Evolutionary conservation across 2,797 vertebrate species (phyloP), one percentile per base, ranked within the genome.

Genomic region (Urocyon cinereoargenteus): DNA sequence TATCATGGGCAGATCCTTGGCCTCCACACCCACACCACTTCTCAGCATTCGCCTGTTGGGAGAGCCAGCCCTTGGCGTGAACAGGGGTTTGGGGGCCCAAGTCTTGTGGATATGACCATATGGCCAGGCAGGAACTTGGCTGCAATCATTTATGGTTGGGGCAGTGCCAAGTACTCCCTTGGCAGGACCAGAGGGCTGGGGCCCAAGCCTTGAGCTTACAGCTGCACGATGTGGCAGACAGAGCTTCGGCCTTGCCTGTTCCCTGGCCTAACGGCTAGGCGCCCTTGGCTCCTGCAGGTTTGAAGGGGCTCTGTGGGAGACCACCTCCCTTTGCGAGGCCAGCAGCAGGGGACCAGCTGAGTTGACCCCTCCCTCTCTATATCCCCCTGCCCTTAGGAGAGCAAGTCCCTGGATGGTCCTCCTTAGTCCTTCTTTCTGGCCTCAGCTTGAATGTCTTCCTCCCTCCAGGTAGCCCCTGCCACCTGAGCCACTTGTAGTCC

Each of bases 241-340:
- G 40, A 28, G 16, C 61, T 0, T 51, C 61, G 4, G 10, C 40
- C n/a, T 21, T 4, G 13, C n/a, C 13, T 2, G 0, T 59, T 57
- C 4, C n/a, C 28, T 9, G n/a, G 45, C 40, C 11, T 55, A 45
- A 62, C 0, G 49, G 73, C 36, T 22, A 3, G 21, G 53, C 19
- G 13, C n/a, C 49, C 22, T 93, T 2, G 0, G 14, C 83, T 78
- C 16, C 53, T 5, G 24, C 22, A 12, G 26, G 26, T 36, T 49
- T 26, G 45, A 59, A 3, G 26, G 21, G 81, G 45, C 15, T 31
- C 6, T 18, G 40, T 2, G 68, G 78, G 90, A 16, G 18, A n/a
- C 75, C 49, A 55, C 75, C 11, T 78, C 26, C 51, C 51, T 14
- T 55, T n/a, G 51, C 28, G 51, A 53, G 22, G 19, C 19, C 53